These are phyloP conservation scores for Sinohyriopsis cumingii DNA, from an alignment of 2,888 invertebrate genomes.

Conservation along the genomic window DNA sequence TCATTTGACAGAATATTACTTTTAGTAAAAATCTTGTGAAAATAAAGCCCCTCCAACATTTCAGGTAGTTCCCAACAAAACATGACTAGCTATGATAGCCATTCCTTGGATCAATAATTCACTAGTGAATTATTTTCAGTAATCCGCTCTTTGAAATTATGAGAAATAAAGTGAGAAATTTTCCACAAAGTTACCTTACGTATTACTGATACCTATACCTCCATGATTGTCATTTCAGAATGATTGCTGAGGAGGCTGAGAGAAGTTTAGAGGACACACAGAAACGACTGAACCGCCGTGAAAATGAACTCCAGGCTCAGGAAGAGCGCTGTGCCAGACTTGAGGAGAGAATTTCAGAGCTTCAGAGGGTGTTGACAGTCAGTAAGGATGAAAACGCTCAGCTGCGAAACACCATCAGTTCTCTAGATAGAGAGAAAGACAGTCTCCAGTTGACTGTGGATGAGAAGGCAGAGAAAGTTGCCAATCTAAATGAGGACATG, in stretches of 20 bases:
- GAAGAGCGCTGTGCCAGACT: conserved; percentile 56
- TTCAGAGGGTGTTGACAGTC: conserved; percentile 39
- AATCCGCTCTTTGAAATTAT: neutral
- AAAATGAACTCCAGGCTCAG: conserved; percentile 61
- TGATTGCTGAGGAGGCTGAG: conserved; percentile 70
- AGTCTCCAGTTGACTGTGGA: conserved; percentile 66
- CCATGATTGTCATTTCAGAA: conserved; percentile 39
- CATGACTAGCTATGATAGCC: too few relatives aligned
- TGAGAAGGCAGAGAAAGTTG: conserved; percentile 67
- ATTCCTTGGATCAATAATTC: too few relatives aligned
- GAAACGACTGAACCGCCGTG: conserved; percentile 56
- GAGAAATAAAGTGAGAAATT: neutral
- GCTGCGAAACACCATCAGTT: conserved; percentile 58
- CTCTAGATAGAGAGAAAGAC: conserved; percentile 70
- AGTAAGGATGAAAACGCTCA: conserved; percentile 63
- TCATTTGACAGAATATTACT: too few relatives aligned
- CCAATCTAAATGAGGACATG: conserved; percentile 62
- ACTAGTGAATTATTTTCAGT: too few relatives aligned
- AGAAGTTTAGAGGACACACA: conserved; percentile 63
- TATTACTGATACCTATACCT: neutral
- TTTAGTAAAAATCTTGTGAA: too few relatives aligned
- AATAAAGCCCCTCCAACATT: too few relatives aligned
- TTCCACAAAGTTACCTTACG: neutral
- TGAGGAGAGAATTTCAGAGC: conserved; percentile 58
- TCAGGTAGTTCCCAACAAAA: too few relatives aligned